Evolutionary conservation across 2,888 invertebrate genomes (phyloP).

Genomic region (Protodeltote pygarga): DNA sequence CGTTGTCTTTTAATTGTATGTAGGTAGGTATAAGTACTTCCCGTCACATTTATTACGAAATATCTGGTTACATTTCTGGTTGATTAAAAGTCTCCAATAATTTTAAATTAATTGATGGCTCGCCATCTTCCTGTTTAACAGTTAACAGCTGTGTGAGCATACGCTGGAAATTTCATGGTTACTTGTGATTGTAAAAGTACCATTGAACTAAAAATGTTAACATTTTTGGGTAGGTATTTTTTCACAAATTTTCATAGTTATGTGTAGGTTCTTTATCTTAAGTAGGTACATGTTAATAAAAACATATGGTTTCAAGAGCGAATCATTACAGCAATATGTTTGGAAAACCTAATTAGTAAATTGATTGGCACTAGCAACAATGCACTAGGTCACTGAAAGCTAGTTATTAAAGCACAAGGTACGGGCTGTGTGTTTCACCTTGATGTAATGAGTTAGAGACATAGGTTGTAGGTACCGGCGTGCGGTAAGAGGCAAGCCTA

Average conservation of each 20-base stretch:
- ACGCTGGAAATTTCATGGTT: no score
- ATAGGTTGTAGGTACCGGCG: constrained; percentile 70
- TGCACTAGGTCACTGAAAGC: constrained; percentile 41
- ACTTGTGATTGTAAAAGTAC: constrained; percentile 5
- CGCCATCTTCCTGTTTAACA: no score
- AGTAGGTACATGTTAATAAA: no score
- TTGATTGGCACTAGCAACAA: constrained; percentile 34
- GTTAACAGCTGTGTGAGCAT: no score
- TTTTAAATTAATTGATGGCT: no score
- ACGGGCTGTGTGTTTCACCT: constrained; percentile 75
- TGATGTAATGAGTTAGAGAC: constrained; percentile 76
- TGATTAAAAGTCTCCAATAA: no score
- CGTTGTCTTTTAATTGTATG: no score
- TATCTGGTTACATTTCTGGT: constrained; percentile 2
- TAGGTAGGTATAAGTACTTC: no score
- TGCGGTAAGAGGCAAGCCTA: constrained; percentile 82
- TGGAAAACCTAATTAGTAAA: constrained; percentile 14
- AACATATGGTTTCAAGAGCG: constrained; percentile 10
- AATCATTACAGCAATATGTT: neutral
- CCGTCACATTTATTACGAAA: neutral
- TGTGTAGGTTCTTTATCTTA: constrained; percentile 1
- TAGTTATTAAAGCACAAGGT: constrained; percentile 49
- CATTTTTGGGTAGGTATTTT: neutral
- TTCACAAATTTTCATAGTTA: constrained; percentile 6
- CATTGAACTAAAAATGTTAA: neutral